phyloP scores from a whole-genome alignment of 2,888 invertebrate genomes.

The Morpho deidamia region DNA sequence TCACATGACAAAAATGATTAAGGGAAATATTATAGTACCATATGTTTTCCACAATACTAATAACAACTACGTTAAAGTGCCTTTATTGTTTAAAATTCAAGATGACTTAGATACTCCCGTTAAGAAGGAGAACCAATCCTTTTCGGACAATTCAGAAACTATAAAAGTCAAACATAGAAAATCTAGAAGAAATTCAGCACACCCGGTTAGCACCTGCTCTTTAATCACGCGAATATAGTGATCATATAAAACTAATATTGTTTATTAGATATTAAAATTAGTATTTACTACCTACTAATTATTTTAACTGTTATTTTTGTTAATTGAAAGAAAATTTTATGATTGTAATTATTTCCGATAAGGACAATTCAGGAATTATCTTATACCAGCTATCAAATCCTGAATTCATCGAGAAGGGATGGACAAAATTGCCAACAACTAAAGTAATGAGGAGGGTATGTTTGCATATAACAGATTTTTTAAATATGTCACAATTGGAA shows the following conservation, averaged over 20 bases:
- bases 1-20: constrained; percentile 30
- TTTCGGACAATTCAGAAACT: neutral
- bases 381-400: constrained; percentile 38
- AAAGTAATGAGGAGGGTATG: constrained; percentile 46
- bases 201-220: neutral
- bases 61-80: constrained; percentile 11
- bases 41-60: constrained; percentile 14
- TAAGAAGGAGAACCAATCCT: constrained; percentile 3
- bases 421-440: constrained; percentile 21
- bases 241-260: neutral
- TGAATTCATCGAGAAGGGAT: constrained; percentile 25
- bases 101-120: constrained; percentile 4
- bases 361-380: constrained; percentile 27
- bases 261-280: too few relatives aligned
- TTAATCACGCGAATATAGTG: too few relatives aligned
- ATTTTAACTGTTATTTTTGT: too few relatives aligned
- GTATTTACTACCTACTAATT: too few relatives aligned
- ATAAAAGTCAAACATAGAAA: neutral
- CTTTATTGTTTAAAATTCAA: constrained; percentile 27
- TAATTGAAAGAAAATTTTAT: neutral
- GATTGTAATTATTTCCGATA: neutral
- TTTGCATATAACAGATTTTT: neutral
- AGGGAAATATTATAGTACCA: constrained; percentile 28
- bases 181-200: neutral
- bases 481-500: too few relatives aligned